phyloP scores from a whole-genome alignment of 2,113 vertebrate genomes.

The Ariopsis seemanni region DNA sequence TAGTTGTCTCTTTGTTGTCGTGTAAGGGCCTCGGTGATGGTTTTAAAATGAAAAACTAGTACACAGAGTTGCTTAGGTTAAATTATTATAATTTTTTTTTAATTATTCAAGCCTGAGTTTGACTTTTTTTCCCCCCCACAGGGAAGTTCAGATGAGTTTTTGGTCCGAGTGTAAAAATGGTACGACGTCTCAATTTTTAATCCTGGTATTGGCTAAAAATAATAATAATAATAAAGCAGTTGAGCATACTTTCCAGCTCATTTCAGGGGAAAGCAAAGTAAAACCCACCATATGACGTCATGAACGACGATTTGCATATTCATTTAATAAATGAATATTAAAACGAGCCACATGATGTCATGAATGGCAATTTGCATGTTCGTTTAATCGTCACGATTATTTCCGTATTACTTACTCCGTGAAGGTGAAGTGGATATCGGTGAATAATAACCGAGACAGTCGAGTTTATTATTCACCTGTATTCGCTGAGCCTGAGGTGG shows the following conservation, averaged over 20 bases:
- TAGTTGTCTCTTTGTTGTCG: neutral
- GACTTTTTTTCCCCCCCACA: neutral
- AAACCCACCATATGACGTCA: no score
- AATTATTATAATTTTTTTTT: no score
- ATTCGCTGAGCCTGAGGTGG: no score
- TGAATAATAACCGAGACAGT: no score
- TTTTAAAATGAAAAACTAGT: neutral
- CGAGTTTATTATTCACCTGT: no score
- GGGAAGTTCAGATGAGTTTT: neutral
- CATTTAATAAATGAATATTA: no score
- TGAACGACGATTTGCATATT: no score
- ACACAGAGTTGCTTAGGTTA: neutral
- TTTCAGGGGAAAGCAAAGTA: neutral
- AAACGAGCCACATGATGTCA: neutral
- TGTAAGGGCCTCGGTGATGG: neutral
- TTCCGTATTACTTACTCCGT: neutral
- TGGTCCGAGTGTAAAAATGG: no score
- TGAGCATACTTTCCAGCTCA: no score
- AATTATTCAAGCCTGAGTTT: neutral
- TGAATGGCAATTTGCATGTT: neutral
- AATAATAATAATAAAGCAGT: neutral
- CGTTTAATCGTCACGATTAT: neutral
- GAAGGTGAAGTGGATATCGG: no score
- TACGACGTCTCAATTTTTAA: neutral
- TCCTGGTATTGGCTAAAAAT: neutral